Evolutionary conservation across 1,140 invertebrate species (phyloP), one percentile per base, ranked within the genome.

Genomic region (Anastrepha obliqua): DNA sequence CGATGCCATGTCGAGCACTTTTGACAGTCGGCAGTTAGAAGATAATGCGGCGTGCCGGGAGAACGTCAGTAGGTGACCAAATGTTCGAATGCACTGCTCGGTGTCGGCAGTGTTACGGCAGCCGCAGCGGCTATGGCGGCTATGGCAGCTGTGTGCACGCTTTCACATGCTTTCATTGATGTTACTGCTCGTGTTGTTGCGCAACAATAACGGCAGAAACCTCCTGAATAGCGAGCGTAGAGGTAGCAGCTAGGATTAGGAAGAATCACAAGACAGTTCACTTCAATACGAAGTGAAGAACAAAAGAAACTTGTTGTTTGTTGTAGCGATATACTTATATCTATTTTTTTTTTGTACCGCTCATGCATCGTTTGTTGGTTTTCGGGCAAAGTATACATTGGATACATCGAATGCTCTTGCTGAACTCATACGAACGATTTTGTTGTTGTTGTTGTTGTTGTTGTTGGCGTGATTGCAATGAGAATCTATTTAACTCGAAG

Each of bases 161-260:
- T 55, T 67, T 55, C 74, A 81, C 74, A 81, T 81, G 74, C 74
- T 81, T 81, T 81, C 74, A 81, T 81, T 58, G 47, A 55, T 81
- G 47, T 8, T 47, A 15, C 42, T 81, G 7, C 47, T 55, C 9
- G 8, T 81, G 17, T 51, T 81, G 74, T 81, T 81, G 47, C 20
- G 9, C 17, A 55, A 20, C 74, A 81, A 81, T 81, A 81, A 51
- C 47, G 47, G 44, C 74, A 81, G 47, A n/a, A 55, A 55, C 44
- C 20, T 7, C n/a, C 29, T 29, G 74, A n/a, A 81, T 81, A n/a
- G n/a, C n/a, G 47, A 20, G 74, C 15, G 42, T 51, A 29, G n/a
- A 81, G 15, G 11, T 13, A 15, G 60, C 60, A 9, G 15, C 60
- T 11, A 78, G 74, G 17, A 78, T 51, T 5, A 51, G 9, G 17